Percentiles rank a stretch among this genome's conserved stretches.
phyloP scores from a whole-genome alignment of 2,888 invertebrate species.

The Suillia variegata region DNA sequence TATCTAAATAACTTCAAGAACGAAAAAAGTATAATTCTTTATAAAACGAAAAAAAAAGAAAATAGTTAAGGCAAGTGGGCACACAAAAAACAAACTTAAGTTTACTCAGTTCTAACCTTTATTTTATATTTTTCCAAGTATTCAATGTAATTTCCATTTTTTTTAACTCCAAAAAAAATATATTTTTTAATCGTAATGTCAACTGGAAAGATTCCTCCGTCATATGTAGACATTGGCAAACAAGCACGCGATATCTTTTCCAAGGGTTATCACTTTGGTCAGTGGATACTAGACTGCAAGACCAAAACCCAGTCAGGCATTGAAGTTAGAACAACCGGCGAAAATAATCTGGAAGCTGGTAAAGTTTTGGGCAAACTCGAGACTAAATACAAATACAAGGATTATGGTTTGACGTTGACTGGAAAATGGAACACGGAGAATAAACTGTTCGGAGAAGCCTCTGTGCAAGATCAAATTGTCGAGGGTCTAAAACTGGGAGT shows the following conservation, averaged over 20 bases:
- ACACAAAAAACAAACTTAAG: too few species aligned
- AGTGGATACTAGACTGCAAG: conserved; percentile 94
- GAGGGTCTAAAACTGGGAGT: conserved; percentile 91
- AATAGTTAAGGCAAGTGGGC: too few species aligned
- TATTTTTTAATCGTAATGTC: too few species aligned
- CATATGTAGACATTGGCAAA: conserved; percentile 96
- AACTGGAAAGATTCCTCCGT: too few species aligned
- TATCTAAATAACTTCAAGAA: too few species aligned
- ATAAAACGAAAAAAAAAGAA: too few species aligned
- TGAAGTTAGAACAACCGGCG: conserved; percentile 91
- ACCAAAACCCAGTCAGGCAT: conserved; percentile 92
- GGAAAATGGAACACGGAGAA: conserved; percentile 99
- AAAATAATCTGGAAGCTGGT: conserved; percentile 90
- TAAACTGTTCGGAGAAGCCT: conserved; percentile 87
- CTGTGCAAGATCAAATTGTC: conserved; percentile 87
- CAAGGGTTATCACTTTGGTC: conserved; percentile 97
- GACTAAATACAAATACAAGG: conserved; percentile 91
- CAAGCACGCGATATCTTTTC: conserved; percentile 93
- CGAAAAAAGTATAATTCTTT: too few species aligned
- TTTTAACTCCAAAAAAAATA: too few species aligned
- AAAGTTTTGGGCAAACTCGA: conserved; percentile 90
- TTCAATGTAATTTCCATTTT: too few species aligned
- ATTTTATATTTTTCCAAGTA: too few species aligned
- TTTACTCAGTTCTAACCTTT: too few species aligned
- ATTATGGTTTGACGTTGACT: conserved; percentile 90